Percentiles rank a stretch among this genome's conserved stretches.
phyloP scores from a whole-genome alignment of 2,113 vertebrate species.

The Paralichthys olivaceus region DNA sequence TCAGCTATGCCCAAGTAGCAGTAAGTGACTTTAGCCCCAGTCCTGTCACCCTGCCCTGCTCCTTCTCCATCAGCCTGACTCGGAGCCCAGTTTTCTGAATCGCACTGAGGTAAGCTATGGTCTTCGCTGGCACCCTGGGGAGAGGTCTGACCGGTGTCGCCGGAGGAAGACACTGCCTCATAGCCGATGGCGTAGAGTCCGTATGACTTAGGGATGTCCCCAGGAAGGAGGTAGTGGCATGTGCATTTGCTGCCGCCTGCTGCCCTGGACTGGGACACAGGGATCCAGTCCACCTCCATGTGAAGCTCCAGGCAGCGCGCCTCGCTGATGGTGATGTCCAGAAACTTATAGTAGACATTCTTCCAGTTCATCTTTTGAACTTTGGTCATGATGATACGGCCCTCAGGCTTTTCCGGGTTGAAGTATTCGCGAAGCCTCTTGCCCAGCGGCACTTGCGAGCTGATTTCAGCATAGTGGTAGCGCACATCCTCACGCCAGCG shows the following conservation, averaged over 20 bases:
- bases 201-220: conserved; percentile 93
- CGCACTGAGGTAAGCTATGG: conserved; percentile 73
- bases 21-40: conserved; percentile 87
- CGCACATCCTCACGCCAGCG: conserved; percentile 97
- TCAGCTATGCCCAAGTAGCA: conserved; percentile 96
- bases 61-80: conserved; percentile 39
- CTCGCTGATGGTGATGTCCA: conserved; percentile 98
- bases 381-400: conserved; percentile 92
- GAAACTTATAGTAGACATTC: conserved; percentile 96
- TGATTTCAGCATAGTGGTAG: conserved; percentile 97
- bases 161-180: conserved; percentile 78
- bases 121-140: conserved; percentile 41
- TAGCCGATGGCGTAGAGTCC: conserved; percentile 95
- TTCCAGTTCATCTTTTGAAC: conserved; percentile 99
- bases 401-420: conserved; percentile 96
- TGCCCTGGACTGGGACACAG: conserved; percentile 89
- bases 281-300: conserved; percentile 98
- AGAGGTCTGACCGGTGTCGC: conserved; percentile 22
- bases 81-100: conserved; percentile 49
- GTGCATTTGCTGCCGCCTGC: conserved; percentile 84
- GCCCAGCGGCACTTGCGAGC: conserved; percentile 95
- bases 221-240: conserved; percentile 94
- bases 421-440: conserved; percentile 97
- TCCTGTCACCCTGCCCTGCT: conserved; percentile 50
- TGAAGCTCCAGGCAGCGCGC: conserved; percentile 95